Evolutionary conservation across 1,140 invertebrate genomes (phyloP).

Genomic region (Holotrichia oblita): DNA sequence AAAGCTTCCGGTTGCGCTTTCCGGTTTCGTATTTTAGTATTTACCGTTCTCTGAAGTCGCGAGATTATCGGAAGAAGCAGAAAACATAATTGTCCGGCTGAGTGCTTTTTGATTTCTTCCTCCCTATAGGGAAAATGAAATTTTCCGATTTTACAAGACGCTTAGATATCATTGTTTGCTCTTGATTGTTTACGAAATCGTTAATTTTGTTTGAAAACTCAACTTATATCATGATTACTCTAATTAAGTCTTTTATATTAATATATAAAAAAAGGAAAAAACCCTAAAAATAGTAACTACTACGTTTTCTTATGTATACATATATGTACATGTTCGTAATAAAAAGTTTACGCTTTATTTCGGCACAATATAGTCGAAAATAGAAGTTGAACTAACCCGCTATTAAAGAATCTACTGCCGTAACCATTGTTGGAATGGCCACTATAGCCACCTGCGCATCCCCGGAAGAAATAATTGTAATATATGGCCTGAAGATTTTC

Average conservation of each 20-base stretch:
- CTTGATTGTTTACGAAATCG: too few relatives aligned
- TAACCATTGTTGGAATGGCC: neutral
- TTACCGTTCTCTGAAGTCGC: neutral
- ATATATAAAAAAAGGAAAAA: too few relatives aligned
- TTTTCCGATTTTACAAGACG: neutral
- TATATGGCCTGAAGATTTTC: neutral
- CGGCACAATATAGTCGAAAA: neutral
- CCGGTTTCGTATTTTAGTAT: conserved; percentile 11
- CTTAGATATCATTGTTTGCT: neutral
- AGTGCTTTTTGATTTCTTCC: neutral
- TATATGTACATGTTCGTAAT: too few relatives aligned
- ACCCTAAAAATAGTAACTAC: too few relatives aligned
- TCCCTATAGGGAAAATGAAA: neutral
- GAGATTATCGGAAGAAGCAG: neutral
- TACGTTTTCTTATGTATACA: too few relatives aligned
- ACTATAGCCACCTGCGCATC: conserved; percentile 2
- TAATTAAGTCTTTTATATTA: too few relatives aligned
- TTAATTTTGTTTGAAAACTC: too few relatives aligned
- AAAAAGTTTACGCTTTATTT: too few relatives aligned
- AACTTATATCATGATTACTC: too few relatives aligned
- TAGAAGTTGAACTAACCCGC: neutral
- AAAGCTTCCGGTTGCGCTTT: neutral
- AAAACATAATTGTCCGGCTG: neutral
- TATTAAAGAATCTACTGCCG: neutral
- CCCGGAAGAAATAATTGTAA: conserved; percentile 20